These are phyloP conservation scores for Trissolcus brochymenae DNA, from an alignment of 2,888 invertebrate species.

Conservation along the genomic window DNA sequence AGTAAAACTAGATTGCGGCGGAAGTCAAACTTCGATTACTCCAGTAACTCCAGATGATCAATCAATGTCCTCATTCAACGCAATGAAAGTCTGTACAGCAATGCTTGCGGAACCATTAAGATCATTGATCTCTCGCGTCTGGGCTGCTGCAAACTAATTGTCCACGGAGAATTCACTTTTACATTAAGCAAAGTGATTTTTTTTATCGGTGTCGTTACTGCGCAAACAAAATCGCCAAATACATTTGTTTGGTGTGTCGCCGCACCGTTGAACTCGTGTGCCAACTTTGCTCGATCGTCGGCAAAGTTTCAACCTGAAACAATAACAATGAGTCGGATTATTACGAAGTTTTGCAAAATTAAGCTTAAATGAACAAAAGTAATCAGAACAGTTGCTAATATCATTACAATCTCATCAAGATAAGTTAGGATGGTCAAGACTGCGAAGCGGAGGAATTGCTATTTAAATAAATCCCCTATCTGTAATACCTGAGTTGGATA, in stretches of 20 bases:
- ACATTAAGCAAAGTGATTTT: slow-evolving; percentile 20
- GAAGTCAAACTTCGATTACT: slow-evolving; percentile 38
- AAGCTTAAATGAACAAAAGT: slow-evolving; percentile 26
- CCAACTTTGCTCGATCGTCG: slow-evolving; percentile 3
- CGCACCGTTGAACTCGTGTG: not conserved
- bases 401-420: slow-evolving; percentile 53
- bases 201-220: not conserved
- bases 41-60: slow-evolving; percentile 36
- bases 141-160: slow-evolving; percentile 14
- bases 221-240: not conserved
- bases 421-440: slow-evolving; percentile 49
- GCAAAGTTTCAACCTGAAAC: slow-evolving; percentile 16
- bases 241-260: slow-evolving; percentile 1
- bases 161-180: slow-evolving; percentile 21
- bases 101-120: slow-evolving; percentile 35
- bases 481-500: slow-evolving; percentile 48
- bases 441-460: slow-evolving; percentile 45
- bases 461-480: slow-evolving; percentile 54
- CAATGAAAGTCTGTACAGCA: slow-evolving; percentile 34
- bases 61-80: slow-evolving; percentile 49
- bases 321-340: slow-evolving; percentile 21
- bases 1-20: slow-evolving; percentile 20
- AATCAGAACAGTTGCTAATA: slow-evolving; percentile 44
- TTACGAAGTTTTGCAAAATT: slow-evolving; percentile 12
- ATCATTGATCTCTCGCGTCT: slow-evolving; percentile 45